phyloP scores from a whole-genome alignment of 2,888 invertebrate genomes.

The Andrena praecox region DNA sequence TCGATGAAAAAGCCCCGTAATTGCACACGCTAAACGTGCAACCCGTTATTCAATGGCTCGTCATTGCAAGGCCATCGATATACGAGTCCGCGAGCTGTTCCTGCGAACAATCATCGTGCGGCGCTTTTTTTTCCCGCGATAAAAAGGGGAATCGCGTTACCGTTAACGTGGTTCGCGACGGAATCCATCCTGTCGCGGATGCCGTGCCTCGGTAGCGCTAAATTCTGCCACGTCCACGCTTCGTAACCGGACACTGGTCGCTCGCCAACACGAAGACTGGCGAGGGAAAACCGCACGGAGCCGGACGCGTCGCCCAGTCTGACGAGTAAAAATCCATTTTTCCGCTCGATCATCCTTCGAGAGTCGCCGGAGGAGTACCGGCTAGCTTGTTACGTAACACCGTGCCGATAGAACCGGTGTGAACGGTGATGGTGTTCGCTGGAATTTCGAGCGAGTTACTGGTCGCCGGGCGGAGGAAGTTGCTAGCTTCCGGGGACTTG shows the following conservation, averaged over 20 bases:
- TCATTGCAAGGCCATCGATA: slow-evolving; percentile 47
- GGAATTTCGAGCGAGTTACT: not conserved
- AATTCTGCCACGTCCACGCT: slow-evolving; percentile 31
- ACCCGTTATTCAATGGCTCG: slow-evolving; percentile 49
- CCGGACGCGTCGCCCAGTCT: slow-evolving; percentile 2
- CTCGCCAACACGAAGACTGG: slow-evolving; percentile 16
- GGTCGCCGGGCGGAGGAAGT: not conserved
- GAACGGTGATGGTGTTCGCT: not conserved
- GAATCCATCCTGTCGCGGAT: slow-evolving; percentile 44
- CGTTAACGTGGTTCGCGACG: slow-evolving; percentile 56
- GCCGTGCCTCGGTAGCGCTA: slow-evolving; percentile 31
- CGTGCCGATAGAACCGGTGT: not conserved
- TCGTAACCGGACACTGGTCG: slow-evolving; percentile 64
- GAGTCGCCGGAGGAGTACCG: not conserved
- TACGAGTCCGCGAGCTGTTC: slow-evolving; percentile 25
- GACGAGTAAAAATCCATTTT: slow-evolving; percentile 30
- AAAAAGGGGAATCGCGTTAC: slow-evolving; percentile 54
- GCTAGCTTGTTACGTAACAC: slow-evolving; percentile 26
- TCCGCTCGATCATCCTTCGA: slow-evolving; percentile 14
- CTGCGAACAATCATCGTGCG: slow-evolving; percentile 53
- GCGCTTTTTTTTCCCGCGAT: slow-evolving; percentile 13
- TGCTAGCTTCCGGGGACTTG: slow-evolving; percentile 26
- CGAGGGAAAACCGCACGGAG: slow-evolving; percentile 36
- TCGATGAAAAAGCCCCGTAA: slow-evolving; percentile 36
- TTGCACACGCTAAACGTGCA: slow-evolving; percentile 35